Percentiles rank a stretch among this genome's conserved stretches.
Conservation (phyloP, 1,140 invertebrate species). For the Cydia pomonella region DNA sequence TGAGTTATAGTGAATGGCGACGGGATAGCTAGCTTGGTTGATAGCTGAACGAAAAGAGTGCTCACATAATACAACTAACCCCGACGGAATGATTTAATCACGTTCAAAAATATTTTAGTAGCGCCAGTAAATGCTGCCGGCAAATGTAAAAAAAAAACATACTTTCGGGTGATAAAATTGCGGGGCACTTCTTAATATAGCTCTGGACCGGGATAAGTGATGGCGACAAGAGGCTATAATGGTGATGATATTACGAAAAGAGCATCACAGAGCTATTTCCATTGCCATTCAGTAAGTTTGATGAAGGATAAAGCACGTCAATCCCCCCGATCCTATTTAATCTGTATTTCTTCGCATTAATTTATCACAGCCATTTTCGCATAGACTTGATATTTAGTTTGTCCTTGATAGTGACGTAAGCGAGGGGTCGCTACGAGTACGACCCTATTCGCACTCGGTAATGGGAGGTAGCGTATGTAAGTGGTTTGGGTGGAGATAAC, state of each 20-base stretch:
- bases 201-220: no score
- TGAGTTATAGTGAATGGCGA: neutral
- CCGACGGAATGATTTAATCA: neutral
- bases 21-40: neutral
- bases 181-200: no score
- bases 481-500: neutral
- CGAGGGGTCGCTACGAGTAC: slow-evolving; percentile 12
- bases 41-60: neutral
- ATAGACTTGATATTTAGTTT: slow-evolving; percentile 7
- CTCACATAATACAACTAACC: neutral
- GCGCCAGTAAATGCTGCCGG: neutral
- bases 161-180: no score
- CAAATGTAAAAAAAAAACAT: neutral
- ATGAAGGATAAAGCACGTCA: neutral
- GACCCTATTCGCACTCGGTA: slow-evolving; percentile 2
- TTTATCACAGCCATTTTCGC: slow-evolving; percentile 13
- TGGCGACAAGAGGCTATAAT: no score
- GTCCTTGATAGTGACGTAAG: slow-evolving; percentile 23
- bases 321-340: neutral
- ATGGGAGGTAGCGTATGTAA: neutral
- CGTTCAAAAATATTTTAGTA: neutral
- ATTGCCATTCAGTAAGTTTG: no score
- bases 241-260: no score
- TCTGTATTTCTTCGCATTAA: neutral
- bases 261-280: no score